Percentiles rank a stretch among this genome's conserved stretches.
phyloP scores from a whole-genome alignment of 2,113 vertebrate genomes.

The Bungarus multicinctus region DNA sequence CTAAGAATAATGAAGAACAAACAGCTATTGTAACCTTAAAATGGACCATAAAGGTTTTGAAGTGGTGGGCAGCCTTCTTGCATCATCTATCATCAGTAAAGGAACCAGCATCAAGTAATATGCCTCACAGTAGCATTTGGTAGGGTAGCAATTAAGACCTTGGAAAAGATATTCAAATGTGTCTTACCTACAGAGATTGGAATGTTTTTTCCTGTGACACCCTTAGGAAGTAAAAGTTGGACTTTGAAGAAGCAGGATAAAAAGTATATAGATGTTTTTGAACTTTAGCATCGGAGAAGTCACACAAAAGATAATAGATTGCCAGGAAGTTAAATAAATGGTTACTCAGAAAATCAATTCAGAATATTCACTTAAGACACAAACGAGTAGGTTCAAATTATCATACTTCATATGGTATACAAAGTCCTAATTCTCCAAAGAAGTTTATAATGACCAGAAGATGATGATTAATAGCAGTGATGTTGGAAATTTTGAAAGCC shows the following conservation, averaged over 20 bases:
- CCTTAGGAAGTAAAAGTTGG: background rate
- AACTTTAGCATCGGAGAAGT: background rate
- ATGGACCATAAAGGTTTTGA: background rate
- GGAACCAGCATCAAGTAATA: background rate
- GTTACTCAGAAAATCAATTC: background rate
- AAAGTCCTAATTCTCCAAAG: background rate
- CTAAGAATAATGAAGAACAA: background rate
- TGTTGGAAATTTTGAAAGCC: background rate
- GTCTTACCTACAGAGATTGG: background rate
- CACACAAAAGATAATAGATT: background rate
- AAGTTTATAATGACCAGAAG: background rate
- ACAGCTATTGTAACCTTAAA: background rate
- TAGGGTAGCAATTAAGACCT: background rate
- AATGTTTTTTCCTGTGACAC: background rate
- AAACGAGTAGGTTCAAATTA: background rate
- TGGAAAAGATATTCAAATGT: background rate
- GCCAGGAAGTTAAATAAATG: background rate
- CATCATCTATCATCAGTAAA: background rate
- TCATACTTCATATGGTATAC: background rate
- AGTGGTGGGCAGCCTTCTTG: background rate
- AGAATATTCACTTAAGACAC: background rate
- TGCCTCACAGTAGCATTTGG: background rate
- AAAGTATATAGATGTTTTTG: background rate
- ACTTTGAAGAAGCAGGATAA: background rate
- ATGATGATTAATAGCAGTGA: background rate